Base-by-base conservation (phyloP, 2,113 vertebrate species). In the Desmodus rotundus region DNA sequence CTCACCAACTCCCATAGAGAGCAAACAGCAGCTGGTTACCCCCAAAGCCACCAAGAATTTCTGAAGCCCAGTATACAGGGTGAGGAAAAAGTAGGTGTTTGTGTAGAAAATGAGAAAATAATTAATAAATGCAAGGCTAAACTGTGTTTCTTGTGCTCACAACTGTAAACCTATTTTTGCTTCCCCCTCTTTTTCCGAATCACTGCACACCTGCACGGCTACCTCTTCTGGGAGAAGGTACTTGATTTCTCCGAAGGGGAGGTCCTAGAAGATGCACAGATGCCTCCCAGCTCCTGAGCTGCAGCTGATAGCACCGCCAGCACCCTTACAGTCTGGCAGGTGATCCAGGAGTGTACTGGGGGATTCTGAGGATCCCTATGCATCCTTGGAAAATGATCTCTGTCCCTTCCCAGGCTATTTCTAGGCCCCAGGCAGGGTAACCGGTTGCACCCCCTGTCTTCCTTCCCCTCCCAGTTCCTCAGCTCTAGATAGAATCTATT, bases 41-140 rank as follows among this genome's bases (percentile, higher is more conserved):
- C 78, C 52, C 17, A 52, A 47, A 68, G 41, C 56, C 73, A 88
- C 87, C 47, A 52, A 86, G 76, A 96, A 73, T 82, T 95, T 89
- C 22, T 4, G 3, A 14, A 68, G 56, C 33, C 31, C 31, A 73
- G 28, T n/a, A n/a, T 52, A 77, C 47, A 77, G 74, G 47, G 74
- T 52, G 74, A 16, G 45, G 45, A 9, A 76, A 52, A 50, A 52
- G 45, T 50, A 50, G 73, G 31, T 22, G 33, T 63, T 63, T 31
- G 28, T 31, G 11, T 63, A 13, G 61, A 63, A 63, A 31, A 63
- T 31, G 28, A 63, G 33, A n/a, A 16, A n/a, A 33, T 50, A 50
- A 77, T 77, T 76, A 47, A 19, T 47, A 33, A 76, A 5, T 76
- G 31, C 16, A 76, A 47, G 73, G n/a, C 19, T 76, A 50, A 33